Percentiles rank a stretch among this genome's conserved stretches.
Conservation (phyloP, 2,113 vertebrate genomes). For the Etheostoma cragini region DNA sequence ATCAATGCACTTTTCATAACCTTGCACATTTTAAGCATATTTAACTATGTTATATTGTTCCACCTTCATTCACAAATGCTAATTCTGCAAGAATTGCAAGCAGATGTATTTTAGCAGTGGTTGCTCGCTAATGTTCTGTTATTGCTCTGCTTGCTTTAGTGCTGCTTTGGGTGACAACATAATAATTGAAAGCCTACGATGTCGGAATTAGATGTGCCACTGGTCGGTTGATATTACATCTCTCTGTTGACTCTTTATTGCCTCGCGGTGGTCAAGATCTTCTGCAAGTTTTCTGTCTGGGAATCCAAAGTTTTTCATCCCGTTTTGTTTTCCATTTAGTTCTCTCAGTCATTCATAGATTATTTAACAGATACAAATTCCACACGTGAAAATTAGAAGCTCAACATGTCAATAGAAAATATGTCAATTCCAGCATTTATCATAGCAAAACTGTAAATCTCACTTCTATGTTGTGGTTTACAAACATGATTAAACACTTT, state of each 20-base stretch:
- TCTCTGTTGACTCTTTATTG: conserved; percentile 38
- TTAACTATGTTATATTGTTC: conserved; percentile 52
- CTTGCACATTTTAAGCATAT: conserved; percentile 53
- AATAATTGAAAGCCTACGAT: conserved; percentile 42
- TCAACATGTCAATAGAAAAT: conserved; percentile 1
- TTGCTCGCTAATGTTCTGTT: conserved; percentile 22
- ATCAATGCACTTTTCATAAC: conserved; percentile 51
- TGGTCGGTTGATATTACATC: conserved; percentile 43
- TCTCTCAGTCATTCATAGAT: background rate
- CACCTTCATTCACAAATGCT: conserved; percentile 47
- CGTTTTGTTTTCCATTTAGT: background rate
- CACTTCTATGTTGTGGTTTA: background rate
- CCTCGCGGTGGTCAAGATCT: conserved; percentile 11
- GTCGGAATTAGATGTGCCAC: conserved; percentile 37
- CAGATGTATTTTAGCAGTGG: conserved; percentile 23
- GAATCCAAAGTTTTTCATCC: conserved; percentile 18
- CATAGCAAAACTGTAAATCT: conserved; percentile 1
- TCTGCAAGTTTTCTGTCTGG: conserved; percentile 6
- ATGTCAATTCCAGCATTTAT: background rate
- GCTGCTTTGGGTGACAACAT: conserved; percentile 42
- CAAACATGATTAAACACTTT: background rate
- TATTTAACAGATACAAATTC: background rate
- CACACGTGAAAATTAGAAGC: background rate
- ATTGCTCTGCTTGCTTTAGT: conserved; percentile 32
- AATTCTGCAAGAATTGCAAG: conserved; percentile 48